phyloP scores from a whole-genome alignment of 2,797 vertebrate genomes.

The Astyanax mexicanus region DNA sequence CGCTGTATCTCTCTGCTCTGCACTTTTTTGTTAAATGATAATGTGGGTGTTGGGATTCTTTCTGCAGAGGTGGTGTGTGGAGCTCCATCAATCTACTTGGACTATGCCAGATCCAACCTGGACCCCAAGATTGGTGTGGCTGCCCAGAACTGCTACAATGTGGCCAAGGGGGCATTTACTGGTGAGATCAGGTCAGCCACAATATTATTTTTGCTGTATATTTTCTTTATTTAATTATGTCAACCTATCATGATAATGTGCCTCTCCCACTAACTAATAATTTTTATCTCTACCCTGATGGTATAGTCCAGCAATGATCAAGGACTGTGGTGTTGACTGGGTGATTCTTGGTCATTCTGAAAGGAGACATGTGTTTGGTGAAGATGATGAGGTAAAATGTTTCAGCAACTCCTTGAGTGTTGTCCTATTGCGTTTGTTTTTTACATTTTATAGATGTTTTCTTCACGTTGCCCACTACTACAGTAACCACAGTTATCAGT shows the following conservation, averaged over 20 bases:
- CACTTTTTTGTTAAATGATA: neutral
- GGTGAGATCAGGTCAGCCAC: conserved; percentile 83
- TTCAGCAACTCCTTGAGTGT: neutral
- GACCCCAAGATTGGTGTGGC: conserved; percentile 82
- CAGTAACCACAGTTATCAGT: neutral
- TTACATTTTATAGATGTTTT: neutral
- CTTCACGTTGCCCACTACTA: too few relatives aligned
- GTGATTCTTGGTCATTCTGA: conserved; percentile 88
- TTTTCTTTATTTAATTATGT: neutral
- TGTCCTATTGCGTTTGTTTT: neutral
- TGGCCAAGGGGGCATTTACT: conserved; percentile 85
- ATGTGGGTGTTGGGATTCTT: neutral
- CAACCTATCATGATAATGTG: neutral
- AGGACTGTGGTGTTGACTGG: conserved; percentile 83
- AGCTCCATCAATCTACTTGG: conserved; percentile 83
- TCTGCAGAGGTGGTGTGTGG: conserved; percentile 85
- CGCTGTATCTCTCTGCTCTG: too few relatives aligned
- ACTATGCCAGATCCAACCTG: conserved; percentile 81
- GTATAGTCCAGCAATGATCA: conserved; percentile 86
- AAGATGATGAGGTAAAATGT: conserved; percentile 82
- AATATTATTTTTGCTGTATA: neutral
- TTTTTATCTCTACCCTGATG: neutral
- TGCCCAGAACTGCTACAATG: conserved; percentile 88
- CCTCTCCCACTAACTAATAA: neutral
- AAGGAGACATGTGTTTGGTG: conserved; percentile 85